Evolutionary conservation across 2,113 vertebrate genomes (phyloP), one percentile per base, ranked within the genome.

Genomic region (Anolis sagrei): DNA sequence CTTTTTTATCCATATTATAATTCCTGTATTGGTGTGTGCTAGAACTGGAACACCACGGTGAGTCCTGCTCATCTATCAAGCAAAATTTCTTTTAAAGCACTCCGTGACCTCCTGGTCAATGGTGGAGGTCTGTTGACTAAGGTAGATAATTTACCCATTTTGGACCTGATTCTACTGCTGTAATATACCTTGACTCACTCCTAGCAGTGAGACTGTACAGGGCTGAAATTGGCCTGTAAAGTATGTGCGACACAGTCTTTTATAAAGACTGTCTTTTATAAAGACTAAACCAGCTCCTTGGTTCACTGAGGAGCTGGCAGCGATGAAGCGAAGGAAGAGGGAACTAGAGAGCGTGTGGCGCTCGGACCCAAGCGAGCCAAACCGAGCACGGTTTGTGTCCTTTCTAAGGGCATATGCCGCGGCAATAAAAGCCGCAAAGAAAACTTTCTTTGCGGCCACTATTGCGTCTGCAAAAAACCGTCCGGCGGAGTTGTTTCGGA

Each of bases 1-100:
- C 86, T 72, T 89, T 89, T 91, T 89, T 92, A 90, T 91, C 91
- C 83, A 90, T 72, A 34, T 83, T 87, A 85, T 80, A 8, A 27
- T 85, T 68, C 93, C 58, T 34, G 13, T 89, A 64, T 83, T 83
- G 74, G 61, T 75, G 85, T 82, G 86, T 80, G 39, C 82, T 89
- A 83, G 68, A 88, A 44, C 68, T 74, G 74, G 44, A 68, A 61
- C 51, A 77, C n/a, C 10, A 19, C 21, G 32, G 11, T 79, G 76
- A 73, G 19, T 73, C 68, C 72, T 48, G 29, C 7, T 85, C 23
- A 77, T 62, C 36, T 32, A 1, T 9, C 32, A 44, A 21, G 36
- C 39, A 77, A 78, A 54, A 48, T 51, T 78, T 78, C 32, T 64
- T 32, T 44, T 62, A 27, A 48, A 29, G 34, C 32, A 39, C 27